Evolutionary conservation across 2,888 invertebrate species (phyloP).

Genomic region (Agrotis ipsilon): DNA sequence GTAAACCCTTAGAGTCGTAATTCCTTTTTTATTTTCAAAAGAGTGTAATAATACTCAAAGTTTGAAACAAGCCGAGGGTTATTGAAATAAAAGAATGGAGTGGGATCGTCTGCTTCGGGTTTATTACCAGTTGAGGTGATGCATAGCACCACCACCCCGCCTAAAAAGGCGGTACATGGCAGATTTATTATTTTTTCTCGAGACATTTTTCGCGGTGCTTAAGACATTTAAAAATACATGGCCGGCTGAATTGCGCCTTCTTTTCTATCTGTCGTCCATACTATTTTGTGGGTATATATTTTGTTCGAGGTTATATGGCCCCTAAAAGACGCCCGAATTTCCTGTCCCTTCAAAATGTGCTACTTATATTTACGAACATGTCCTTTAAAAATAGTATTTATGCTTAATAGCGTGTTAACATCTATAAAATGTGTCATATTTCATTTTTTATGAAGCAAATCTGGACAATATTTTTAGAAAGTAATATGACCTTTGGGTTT

Average conservation of each 20-base stretch:
- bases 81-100: conserved; percentile 83
- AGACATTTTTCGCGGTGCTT: conserved; percentile 55
- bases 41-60: conserved; percentile 80
- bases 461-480: conserved; percentile 23
- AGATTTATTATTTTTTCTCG: conserved; percentile 61
- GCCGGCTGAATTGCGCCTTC: conserved; percentile 52
- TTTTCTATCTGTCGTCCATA: conserved; percentile 47
- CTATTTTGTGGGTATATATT: conserved; percentile 63
- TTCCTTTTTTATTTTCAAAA: conserved; percentile 75
- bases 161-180: conserved; percentile 69
- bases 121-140: conserved; percentile 80
- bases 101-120: conserved; percentile 72
- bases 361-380: conserved; percentile 58
- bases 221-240: conserved; percentile 67
- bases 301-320: conserved; percentile 61
- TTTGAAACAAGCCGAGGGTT: conserved; percentile 77
- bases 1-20: conserved; percentile 51
- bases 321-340: conserved; percentile 60
- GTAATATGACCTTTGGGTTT: conserved; percentile 17
- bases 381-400: conserved; percentile 62
- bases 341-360: conserved; percentile 63
- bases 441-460: conserved; percentile 56
- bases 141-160: conserved; percentile 74
- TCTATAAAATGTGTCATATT: conserved; percentile 57
- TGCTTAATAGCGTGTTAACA: conserved; percentile 62